A percentile compares a stretch with the other conserved stretches of the same genome.
Conservation (phyloP, 2,888 invertebrate species). For the Plusia festucae region DNA sequence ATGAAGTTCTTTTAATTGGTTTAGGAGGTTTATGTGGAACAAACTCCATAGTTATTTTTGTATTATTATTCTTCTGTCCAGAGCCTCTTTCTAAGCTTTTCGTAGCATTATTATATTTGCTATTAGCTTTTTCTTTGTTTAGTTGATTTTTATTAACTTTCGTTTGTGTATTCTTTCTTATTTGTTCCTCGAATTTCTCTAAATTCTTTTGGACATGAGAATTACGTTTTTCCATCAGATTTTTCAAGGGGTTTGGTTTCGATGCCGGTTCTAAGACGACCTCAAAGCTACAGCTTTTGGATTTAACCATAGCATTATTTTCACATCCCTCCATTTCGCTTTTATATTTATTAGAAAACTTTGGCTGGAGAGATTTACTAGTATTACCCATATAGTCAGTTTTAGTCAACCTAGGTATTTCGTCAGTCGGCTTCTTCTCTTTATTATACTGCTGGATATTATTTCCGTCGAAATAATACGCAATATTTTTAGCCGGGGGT, state of each 20-base stretch:
- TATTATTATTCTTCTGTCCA: constrained; percentile 81
- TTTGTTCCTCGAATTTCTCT: constrained; percentile 90
- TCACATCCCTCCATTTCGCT: constrained; percentile 85
- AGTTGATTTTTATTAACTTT: constrained; percentile 81
- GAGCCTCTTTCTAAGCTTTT: constrained; percentile 86
- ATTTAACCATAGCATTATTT: constrained; percentile 81
- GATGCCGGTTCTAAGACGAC: constrained; percentile 86
- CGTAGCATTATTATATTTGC: constrained; percentile 81
- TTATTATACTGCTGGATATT: constrained; percentile 79
- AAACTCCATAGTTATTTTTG: constrained; percentile 87
- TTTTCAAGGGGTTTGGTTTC: constrained; percentile 84
- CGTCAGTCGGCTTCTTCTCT: constrained; percentile 84
- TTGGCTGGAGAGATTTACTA: constrained; percentile 83
- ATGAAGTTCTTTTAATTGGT: constrained; percentile 91
- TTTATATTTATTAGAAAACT: constrained; percentile 82
- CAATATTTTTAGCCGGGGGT: constrained; percentile 84
- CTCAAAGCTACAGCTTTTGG: constrained; percentile 88
- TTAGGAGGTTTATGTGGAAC: constrained; percentile 94
- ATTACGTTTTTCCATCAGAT: constrained; percentile 84
- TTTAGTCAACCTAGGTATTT: constrained; percentile 89
- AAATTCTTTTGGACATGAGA: constrained; percentile 89
- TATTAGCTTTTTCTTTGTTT: constrained; percentile 84
- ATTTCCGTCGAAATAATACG: constrained; percentile 87
- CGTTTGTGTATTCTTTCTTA: constrained; percentile 79
- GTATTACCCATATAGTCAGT: constrained; percentile 87